A percentile compares a stretch with the other conserved stretches of the same genome.
Evolutionary conservation across 2,113 vertebrate species (phyloP).

Genomic region (Corydoras maculifer): DNA sequence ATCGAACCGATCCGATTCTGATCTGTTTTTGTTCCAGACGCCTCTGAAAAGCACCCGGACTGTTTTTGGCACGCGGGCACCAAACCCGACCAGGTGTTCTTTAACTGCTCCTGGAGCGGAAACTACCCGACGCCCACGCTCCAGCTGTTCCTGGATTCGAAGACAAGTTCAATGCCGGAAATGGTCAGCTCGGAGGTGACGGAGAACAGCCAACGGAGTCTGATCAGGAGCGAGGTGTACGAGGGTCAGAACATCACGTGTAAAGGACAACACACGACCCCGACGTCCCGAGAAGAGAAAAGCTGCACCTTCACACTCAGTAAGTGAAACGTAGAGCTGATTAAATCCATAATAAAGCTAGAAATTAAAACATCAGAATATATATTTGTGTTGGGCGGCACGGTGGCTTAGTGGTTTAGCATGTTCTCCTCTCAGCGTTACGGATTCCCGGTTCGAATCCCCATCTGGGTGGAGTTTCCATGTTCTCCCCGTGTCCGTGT

Average conservation of each 20-base stretch:
- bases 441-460: no score
- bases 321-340: conserved; percentile 56
- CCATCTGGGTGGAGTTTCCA: no score
- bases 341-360: no score
- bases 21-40: conserved; percentile 55
- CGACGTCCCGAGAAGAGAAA: conserved; percentile 28
- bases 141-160: conserved; percentile 23
- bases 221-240: conserved; percentile 66
- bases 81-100: conserved; percentile 46
- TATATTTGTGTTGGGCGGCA: no score
- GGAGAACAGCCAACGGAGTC: conserved; percentile 50
- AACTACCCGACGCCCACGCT: conserved; percentile 75
- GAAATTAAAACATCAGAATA: no score
- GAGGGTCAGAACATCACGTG: conserved; percentile 71
- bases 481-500: no score
- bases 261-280: conserved; percentile 53
- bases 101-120: conserved; percentile 77
- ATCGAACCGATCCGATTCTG: neutral
- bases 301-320: conserved; percentile 70
- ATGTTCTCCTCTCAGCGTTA: no score
- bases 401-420: no score
- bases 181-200: conserved; percentile 31
- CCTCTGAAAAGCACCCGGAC: conserved; percentile 56
- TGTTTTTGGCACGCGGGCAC: conserved; percentile 60
- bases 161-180: conserved; percentile 31